These are phyloP conservation scores for Zapornia atra DNA, from an alignment of 2,113 vertebrate species.

Conservation along the genomic window DNA sequence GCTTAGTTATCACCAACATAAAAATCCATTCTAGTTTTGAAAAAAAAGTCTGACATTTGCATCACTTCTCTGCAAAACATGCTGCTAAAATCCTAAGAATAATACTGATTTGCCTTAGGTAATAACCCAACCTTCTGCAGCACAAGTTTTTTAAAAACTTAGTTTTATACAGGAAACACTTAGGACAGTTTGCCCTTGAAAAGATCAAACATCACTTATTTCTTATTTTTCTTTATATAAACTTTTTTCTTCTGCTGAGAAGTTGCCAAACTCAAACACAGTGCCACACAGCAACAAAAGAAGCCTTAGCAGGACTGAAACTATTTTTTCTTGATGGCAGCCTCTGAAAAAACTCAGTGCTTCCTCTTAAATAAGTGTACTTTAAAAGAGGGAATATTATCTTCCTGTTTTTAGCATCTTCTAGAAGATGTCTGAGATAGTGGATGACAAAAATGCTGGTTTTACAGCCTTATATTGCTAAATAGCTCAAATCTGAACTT, in stretches of 20 bases:
- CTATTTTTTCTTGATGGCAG: not conserved
- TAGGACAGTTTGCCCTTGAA: not conserved
- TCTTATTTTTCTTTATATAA: not conserved
- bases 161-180: not conserved
- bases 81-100: not conserved
- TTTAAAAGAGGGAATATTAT: not conserved
- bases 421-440: not conserved
- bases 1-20: not conserved
- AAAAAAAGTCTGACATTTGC: not conserved
- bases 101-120: not conserved
- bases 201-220: not conserved
- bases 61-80: not conserved
- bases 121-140: not conserved
- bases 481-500: not conserved
- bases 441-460: not conserved
- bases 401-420: not conserved
- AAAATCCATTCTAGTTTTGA: not conserved
- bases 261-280: not conserved
- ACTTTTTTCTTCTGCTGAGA: not conserved
- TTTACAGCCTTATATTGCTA: not conserved
- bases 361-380: not conserved
- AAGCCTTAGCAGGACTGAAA: not conserved
- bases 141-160: not conserved
- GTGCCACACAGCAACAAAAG: not conserved
- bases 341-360: not conserved